phyloP scores from a whole-genome alignment of 64 coral and sea anemone species.

The Platygyra sinensis region DNA sequence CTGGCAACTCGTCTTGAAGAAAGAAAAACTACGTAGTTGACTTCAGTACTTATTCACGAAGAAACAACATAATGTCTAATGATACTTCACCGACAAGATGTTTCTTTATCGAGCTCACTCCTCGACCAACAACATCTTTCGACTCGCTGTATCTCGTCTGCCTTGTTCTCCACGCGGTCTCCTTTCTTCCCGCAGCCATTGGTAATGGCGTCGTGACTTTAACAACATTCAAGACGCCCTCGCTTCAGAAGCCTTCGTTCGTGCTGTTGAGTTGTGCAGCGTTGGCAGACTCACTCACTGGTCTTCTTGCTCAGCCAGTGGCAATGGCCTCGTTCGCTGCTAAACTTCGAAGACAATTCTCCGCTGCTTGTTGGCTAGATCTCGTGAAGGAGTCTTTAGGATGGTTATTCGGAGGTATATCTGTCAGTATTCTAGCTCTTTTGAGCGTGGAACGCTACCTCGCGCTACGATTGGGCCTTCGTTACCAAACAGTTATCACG shows the following conservation, averaged over 20 bases:
- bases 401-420: conserved; percentile 4
- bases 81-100: neutral
- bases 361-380: neutral
- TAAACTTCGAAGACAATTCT: conserved; percentile 17
- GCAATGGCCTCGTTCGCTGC: conserved; percentile 18
- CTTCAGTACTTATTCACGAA: neutral
- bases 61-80: neutral
- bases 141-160: neutral
- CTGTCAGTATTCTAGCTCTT: conserved; percentile 5
- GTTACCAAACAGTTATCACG: neutral
- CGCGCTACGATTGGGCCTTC: neutral
- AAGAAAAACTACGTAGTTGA: too few species aligned
- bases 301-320: conserved; percentile 17
- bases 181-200: conserved; percentile 22
- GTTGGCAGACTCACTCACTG: conserved; percentile 23
- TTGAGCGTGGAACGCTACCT: conserved; percentile 33
- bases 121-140: neutral
- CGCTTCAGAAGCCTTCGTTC: conserved; percentile 24
- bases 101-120: neutral
- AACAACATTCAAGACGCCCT: conserved; percentile 10
- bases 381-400: conserved; percentile 3
- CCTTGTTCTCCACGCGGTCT: neutral
- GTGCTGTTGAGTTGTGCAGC: conserved; percentile 4
- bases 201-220: neutral
- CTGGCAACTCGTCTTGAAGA: too few species aligned